Percentiles rank a stretch among this genome's conserved stretches.
These are phyloP conservation scores for Pteria penguin DNA, from an alignment of 2,888 invertebrate species.

Conservation along the genomic window DNA sequence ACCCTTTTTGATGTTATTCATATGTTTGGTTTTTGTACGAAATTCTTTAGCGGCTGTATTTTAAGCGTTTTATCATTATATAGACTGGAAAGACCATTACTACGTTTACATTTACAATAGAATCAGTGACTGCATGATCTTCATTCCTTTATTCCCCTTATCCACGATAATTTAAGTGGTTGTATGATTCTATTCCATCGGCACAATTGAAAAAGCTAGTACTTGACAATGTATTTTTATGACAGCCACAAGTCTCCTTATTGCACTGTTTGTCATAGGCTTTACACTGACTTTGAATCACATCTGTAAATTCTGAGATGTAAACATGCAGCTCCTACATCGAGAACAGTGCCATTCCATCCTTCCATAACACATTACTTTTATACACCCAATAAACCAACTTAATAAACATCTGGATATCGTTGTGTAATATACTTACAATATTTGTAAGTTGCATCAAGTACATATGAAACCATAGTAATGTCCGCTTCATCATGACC, in stretches of 20 bases:
- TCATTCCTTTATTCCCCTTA: no score
- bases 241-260: background rate
- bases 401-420: background rate
- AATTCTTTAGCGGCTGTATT: no score
- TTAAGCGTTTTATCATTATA: no score
- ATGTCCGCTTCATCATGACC: constrained; percentile 1
- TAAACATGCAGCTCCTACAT: background rate
- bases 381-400: constrained; percentile 6
- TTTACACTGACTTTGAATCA: background rate
- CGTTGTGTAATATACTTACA: constrained; percentile 1
- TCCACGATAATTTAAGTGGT: no score
- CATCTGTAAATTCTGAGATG: background rate
- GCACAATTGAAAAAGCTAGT: background rate
- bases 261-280: background rate
- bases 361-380: constrained; percentile 11
- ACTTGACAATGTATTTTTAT: background rate
- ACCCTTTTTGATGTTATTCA: no score
- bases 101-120: no score
- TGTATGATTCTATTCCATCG: background rate
- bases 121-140: no score
- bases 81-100: no score
- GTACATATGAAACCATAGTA: background rate
- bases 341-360: constrained; percentile 12
- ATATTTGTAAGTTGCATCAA: no score
- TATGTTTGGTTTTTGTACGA: no score